A percentile compares a stretch with the other conserved stretches of the same genome.
These are phyloP conservation scores for Drosophila longiperda DNA, from an alignment of 2,888 invertebrate genomes.

Conservation along the genomic window DNA sequence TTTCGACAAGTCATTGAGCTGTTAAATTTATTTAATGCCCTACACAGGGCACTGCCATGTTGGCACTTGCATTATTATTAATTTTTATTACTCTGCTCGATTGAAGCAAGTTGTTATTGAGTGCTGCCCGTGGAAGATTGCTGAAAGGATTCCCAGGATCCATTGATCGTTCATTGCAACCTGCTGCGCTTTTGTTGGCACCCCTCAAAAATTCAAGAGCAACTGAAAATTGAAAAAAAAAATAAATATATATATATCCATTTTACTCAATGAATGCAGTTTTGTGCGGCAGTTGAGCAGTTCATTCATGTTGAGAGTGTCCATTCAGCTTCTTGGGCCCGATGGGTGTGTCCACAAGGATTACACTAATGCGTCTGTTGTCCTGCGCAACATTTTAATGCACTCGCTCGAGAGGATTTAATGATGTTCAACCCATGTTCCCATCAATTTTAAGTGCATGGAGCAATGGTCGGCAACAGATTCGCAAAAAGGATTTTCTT, in stretches of 20 bases:
- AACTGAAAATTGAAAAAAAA: conserved; percentile 16
- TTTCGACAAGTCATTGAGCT: conserved; percentile 80
- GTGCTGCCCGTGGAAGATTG: conserved; percentile 6
- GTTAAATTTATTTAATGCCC: conserved; percentile 78
- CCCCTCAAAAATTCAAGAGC: conserved; percentile 38
- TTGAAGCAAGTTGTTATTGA: conserved; percentile 55
- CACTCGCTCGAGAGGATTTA: conserved; percentile 73
- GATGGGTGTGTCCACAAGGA: conserved; percentile 73
- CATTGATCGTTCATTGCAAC: conserved; percentile 43
- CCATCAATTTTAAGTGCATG: conserved; percentile 72
- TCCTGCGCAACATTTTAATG: conserved; percentile 72
- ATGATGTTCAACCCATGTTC: conserved; percentile 74
- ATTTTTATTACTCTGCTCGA: conserved; percentile 69
- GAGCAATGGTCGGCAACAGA: conserved; percentile 56
- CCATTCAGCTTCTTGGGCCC: conserved; percentile 41
- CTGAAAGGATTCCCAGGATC: conserved; percentile 71
- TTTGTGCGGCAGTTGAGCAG: conserved; percentile 15
- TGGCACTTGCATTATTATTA: conserved; percentile 74
- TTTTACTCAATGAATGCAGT: conserved; percentile 61
- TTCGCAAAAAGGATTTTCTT: conserved; percentile 79
- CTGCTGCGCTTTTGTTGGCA: conserved; percentile 68
- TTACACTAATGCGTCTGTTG: conserved; percentile 77
- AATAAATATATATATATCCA: conserved; percentile 13
- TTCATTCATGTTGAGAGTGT: conserved; percentile 49
- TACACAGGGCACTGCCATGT: conserved; percentile 60